Conservation (phyloP, 2,797 vertebrate species). For the Rhodeus uyekii region DNA sequence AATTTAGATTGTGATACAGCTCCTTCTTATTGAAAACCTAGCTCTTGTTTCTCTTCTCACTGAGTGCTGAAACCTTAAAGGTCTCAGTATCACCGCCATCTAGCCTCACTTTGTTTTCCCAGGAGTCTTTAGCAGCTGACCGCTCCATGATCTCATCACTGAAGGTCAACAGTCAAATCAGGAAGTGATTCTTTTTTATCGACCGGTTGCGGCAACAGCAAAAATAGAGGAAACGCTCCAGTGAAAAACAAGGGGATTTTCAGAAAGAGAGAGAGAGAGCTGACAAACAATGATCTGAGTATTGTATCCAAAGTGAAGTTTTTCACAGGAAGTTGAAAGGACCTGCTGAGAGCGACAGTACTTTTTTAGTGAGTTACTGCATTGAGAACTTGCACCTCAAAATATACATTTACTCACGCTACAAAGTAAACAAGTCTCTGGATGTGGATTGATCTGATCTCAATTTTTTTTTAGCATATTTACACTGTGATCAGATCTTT, state of each 20-base stretch:
- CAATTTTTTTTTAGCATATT: neutral
- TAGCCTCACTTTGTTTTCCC: constrained; percentile 55
- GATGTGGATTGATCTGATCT: neutral
- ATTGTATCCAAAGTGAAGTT: constrained; percentile 34
- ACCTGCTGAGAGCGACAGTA: constrained; percentile 19
- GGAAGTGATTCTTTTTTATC: constrained; percentile 65
- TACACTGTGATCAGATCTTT: neutral
- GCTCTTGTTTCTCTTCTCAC: neutral
- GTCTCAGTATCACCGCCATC: constrained; percentile 23
- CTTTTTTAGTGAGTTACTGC: constrained; percentile 25
- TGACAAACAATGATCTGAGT: constrained; percentile 45
- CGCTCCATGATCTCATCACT: constrained; percentile 46
- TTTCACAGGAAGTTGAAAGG: constrained; percentile 35
- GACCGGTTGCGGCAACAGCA: constrained; percentile 64
- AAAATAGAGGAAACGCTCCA: constrained; percentile 63
- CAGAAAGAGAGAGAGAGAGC: constrained; percentile 30
- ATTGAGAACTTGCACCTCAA: neutral
- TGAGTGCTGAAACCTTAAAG: constrained; percentile 28
- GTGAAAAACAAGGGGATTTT: constrained; percentile 58
- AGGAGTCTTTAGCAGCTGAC: constrained; percentile 42
- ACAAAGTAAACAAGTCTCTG: neutral
- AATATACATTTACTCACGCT: neutral
- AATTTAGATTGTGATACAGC: neutral
- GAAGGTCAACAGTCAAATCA: constrained; percentile 54
- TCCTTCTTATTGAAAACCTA: neutral